phyloP scores from a whole-genome alignment of 2,888 invertebrate genomes.

The Melolontha melolontha region DNA sequence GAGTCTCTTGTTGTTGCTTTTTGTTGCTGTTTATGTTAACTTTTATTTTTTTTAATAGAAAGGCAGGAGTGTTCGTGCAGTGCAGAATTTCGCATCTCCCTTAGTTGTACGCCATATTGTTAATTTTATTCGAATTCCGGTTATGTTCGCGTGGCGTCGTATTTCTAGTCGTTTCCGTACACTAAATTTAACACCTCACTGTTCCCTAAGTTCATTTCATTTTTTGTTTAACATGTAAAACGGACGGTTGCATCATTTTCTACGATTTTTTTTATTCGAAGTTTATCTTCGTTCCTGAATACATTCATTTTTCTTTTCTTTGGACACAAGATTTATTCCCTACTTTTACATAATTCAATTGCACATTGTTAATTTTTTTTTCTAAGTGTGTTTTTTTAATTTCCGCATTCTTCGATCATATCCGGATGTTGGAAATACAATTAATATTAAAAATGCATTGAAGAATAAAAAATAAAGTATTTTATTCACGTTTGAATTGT shows the following conservation, averaged over 20 bases:
- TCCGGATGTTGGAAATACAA: too few relatives aligned
- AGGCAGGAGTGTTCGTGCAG: constrained; percentile 62
- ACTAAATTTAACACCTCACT: constrained; percentile 39
- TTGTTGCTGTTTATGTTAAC: constrained; percentile 11
- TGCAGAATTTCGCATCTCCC: constrained; percentile 56
- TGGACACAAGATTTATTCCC: constrained; percentile 13
- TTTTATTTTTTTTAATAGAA: constrained; percentile 25
- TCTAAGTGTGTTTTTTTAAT: neutral
- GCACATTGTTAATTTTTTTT: constrained; percentile 36
- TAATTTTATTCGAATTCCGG: constrained; percentile 22
- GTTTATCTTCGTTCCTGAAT: constrained; percentile 34
- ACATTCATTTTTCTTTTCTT: constrained; percentile 29
- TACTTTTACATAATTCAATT: constrained; percentile 37
- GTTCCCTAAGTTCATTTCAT: constrained; percentile 24
- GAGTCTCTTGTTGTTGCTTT: constrained; percentile 49
- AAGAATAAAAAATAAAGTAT: too few relatives aligned
- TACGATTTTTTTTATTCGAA: constrained; percentile 41
- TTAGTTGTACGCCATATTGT: constrained; percentile 27
- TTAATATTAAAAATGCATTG: too few relatives aligned
- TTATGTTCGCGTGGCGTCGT: constrained; percentile 24
- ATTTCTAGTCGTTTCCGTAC: constrained; percentile 29
- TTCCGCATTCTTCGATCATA: constrained; percentile 10
- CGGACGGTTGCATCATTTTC: constrained; percentile 62
- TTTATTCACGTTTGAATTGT: too few relatives aligned
- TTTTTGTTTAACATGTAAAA: constrained; percentile 48